Evolutionary conservation across 1,140 invertebrate species (phyloP), one percentile per base, ranked within the genome.

Genomic region (Saccostrea cuccullata): DNA sequence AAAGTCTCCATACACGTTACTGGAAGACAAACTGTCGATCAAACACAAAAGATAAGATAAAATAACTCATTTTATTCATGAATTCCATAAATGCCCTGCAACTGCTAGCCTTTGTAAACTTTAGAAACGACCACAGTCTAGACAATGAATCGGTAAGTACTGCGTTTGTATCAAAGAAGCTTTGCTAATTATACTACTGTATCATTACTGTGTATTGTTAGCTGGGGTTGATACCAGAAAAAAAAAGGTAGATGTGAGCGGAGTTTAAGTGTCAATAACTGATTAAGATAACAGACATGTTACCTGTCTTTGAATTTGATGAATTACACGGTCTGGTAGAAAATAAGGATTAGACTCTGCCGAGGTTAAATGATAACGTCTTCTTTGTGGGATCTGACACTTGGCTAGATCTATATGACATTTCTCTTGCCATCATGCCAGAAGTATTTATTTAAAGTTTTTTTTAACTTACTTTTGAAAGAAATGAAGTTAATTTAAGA

Each of bases 11-110:
- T 64, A n/a, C 58, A n/a, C 58, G 6, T 47, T 20, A n/a, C 58
- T n/a, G 58, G 47, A 64, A 20, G 17, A 64, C 58, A 64, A 77
- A 30, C 70, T 77, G 70, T 77, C 26, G 12, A 30, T 77, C 70
- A 77, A n/a, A 77, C 70, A 77, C 13, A 67, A 17, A 77, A 77
- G 70, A 77, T 77, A 77, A 77, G 70, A 77, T 77, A 77, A 77
- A 77, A 23, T 23, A 77, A 77, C 70, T 17, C 6, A 17, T 36
- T 77, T 77, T 36, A 77, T 77, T 36, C 70, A 26, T 23, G 26
- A 23, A 77, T 77, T 36, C 70, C 70, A 77, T 30, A 77, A 30
- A 36, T 77, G 23, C 30, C 11, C 47, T 77, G 26, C 70, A 77
- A 36, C 70, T 64, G 58, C 58, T 20, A n/a, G 58, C 17, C 58